Base-by-base conservation (phyloP, 1,140 invertebrate genomes). In the Zaprionus tsacasi region DNA sequence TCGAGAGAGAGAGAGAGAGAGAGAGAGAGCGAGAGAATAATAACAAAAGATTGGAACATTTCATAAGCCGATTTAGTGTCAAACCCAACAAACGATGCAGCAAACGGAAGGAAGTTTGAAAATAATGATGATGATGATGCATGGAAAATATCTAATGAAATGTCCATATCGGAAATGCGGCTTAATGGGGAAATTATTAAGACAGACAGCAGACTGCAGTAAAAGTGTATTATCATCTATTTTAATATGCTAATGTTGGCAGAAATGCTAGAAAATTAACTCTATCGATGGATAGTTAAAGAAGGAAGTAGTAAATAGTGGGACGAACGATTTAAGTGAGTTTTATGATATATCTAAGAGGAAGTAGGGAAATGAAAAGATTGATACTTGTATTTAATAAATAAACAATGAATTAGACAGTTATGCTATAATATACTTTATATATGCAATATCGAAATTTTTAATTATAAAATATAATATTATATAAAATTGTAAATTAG, bases 31-130 rank as follows among this genome's bases (percentile, higher is more conserved):
- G 21, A 78, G 64, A 57, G 38, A 6, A 30, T 12, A 35, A 25
- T 11, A 57, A 58, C 11, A 25, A 68, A 30, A 59, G 67, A 54
- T 61, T 30, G 59, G 70, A 65, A 66, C 60, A 66, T 65, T 71
- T 48, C 57, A 21, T 87, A 88, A 89, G 80, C 83, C 83, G 83
- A 80, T 88, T 89, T 88, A 75, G 50, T 36, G 64, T 48, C 79
- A 45, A 30, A n/a, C 27, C 27, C 27, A 30, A 30, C 27, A 30
- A 6, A 30, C 27, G 27, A 6, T 3, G 1, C 27, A 6, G 3
- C 27, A 6, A 70, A 75, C 83, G 83, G 83, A 88, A 88, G 83
- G 83, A 87, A 87, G 83, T 88, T 57, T 64, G 64, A 69, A 65
- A 68, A 56, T 54, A 68, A 70, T 85, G 78, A 89, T 80, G 80